These are phyloP conservation scores for Vidua macroura DNA, from an alignment of 2,113 vertebrate species.

Conservation along the genomic window DNA sequence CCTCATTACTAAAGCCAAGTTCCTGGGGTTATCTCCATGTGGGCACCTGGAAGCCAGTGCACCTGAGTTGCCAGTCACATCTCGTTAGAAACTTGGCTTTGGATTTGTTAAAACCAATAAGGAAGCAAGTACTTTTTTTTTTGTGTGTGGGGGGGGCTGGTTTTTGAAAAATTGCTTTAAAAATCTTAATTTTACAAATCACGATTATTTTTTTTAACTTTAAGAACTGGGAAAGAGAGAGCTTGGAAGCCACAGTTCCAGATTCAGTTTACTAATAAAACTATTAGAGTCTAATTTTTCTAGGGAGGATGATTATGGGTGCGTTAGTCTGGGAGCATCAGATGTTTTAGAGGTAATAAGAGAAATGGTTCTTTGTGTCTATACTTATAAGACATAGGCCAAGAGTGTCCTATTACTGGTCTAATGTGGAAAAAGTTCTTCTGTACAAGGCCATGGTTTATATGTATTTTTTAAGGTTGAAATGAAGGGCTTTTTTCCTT, in stretches of 20 bases:
- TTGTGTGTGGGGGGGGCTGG: rapidly evolving
- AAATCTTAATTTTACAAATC: background rate
- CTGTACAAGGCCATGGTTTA: background rate
- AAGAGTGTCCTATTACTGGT: background rate
- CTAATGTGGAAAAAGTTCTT: background rate
- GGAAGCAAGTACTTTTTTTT: background rate
- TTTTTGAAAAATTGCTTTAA: background rate
- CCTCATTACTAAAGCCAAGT: background rate
- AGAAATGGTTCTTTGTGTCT: background rate
- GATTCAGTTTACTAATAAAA: background rate
- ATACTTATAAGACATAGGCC: background rate
- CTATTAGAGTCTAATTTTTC: background rate
- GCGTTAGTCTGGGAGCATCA: background rate
- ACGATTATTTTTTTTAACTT: background rate
- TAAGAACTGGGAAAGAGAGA: background rate
- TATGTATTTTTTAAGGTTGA: background rate
- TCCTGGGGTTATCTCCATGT: background rate
- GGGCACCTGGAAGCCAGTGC: background rate
- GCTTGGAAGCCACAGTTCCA: background rate
- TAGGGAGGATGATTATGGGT: background rate
- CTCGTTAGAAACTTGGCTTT: background rate
- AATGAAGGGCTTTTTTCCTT: background rate
- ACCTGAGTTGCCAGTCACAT: background rate
- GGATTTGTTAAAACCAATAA: background rate
- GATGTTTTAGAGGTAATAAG: background rate